Evolutionary conservation across 2,113 vertebrate genomes (phyloP).

Genomic region (Malurus elegans): DNA sequence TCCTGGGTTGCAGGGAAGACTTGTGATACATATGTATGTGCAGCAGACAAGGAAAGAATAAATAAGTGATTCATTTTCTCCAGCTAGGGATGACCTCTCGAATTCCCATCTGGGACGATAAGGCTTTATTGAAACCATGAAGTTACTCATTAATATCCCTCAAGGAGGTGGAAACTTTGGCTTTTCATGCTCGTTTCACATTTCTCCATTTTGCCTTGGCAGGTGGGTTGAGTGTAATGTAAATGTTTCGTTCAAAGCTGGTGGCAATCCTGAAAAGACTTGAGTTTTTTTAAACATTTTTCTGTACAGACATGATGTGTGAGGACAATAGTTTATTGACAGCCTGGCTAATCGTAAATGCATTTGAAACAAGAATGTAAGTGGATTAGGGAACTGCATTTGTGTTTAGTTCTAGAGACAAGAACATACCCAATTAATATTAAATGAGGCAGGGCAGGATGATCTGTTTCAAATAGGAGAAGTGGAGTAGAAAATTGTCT

Average conservation of each 20-base stretch:
- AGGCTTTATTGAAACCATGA: constrained; percentile 9
- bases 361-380: background rate
- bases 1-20: background rate
- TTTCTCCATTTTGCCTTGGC: background rate
- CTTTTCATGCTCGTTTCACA: background rate
- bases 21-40: background rate
- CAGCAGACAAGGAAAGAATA: background rate
- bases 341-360: background rate
- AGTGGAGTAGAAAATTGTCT: constrained; percentile 29
- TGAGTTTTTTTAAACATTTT: background rate
- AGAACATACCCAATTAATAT: constrained; percentile 15
- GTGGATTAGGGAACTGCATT: background rate
- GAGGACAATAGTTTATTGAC: background rate
- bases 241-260: background rate
- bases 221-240: background rate
- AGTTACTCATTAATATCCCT: constrained; percentile 53
- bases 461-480: constrained; percentile 1
- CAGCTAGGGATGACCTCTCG: constrained; percentile 12
- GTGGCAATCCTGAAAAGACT: background rate
- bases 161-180: constrained; percentile 27
- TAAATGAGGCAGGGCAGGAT: constrained; percentile 36
- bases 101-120: constrained; percentile 32
- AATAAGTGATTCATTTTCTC: constrained; percentile 14
- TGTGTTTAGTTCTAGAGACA: constrained; percentile 10
- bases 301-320: background rate